Evolutionary conservation across 23 tunicate genomes (phyloP), one percentile per base, ranked within the genome.

Genomic region (Styela clava): DNA sequence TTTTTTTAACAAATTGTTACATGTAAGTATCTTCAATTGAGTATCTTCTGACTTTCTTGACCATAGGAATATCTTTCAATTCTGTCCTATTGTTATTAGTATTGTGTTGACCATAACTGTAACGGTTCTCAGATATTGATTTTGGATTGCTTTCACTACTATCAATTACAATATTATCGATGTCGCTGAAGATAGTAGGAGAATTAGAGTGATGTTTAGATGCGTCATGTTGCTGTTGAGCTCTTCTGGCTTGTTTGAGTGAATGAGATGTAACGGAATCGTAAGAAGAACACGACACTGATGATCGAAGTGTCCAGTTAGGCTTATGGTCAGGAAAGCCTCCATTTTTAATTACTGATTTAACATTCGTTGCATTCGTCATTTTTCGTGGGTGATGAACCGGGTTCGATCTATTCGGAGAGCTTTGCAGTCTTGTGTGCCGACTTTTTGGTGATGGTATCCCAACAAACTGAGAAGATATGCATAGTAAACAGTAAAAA

Each of bases 31-130:
- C 56, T 44, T 44, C 56, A 12, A 44, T 44, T 44, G 56, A 44
- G 12, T 44, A 44, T 5, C 12, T 7, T 44, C 56, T 7, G 9
- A 12, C 12, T 44, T 44, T 7, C 7, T 12, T 12, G 12, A 44
- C 56, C 7, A 44, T 12, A 7, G 56, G 56, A 5, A 44, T 44
- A 67, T 67, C 71, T 1, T 18, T 67, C 19, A 18, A 18, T 24
- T 29, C 31, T 18, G 19, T 25, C 71, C 31, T 27, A 67, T 67
- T 67, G 71, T 67, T 67, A 24, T 67, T 67, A 18, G 71, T 67
- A 24, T 67, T 67, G 31, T 67, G 12, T 67, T 25, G 71, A 16
- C 71, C 71, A 29, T 67, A 67, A 16, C 24, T 16, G 24, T 67
- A 67, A 67, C 22, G 22, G 16, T 22, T 18, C 0, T 29, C 71